Percentiles rank a stretch among this genome's conserved stretches.
phyloP scores from a whole-genome alignment of 1,140 invertebrate genomes.

The Polyergus mexicanus region DNA sequence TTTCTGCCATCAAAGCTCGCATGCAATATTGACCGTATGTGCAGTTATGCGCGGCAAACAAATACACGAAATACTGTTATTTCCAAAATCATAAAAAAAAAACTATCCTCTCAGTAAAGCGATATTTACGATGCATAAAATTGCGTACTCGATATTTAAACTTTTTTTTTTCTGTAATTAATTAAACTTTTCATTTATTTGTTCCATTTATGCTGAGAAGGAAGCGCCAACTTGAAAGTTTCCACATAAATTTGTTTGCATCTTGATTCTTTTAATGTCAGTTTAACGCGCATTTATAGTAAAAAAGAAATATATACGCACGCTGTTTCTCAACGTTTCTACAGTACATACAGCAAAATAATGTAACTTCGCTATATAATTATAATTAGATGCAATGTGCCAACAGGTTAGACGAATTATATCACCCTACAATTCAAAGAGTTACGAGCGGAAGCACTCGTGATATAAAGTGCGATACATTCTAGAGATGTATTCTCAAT shows the following conservation, averaged over 20 bases:
- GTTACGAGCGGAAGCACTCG: not conserved
- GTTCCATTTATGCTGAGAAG: not conserved
- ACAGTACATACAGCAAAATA: conserved; percentile 26
- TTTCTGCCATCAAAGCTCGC: conserved; percentile 48
- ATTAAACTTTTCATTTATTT: not conserved
- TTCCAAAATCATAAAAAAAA: not conserved
- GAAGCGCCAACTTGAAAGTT: not conserved
- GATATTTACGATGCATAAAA: not conserved
- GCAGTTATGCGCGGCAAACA: not conserved
- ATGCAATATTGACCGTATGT: conserved; percentile 49
- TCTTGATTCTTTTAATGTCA: conserved; percentile 1
- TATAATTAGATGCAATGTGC: conserved; percentile 49
- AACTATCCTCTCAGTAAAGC: not conserved
- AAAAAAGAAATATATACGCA: not conserved
- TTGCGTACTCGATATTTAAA: conserved; percentile 3
- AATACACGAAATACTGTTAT: conserved; percentile 7
- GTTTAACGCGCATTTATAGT: conserved; percentile 19
- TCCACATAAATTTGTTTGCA: conserved; percentile 9
- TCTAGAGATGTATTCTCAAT: conserved; percentile 55
- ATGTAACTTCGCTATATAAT: conserved; percentile 32
- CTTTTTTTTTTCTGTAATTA: not conserved
- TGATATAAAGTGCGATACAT: conserved; percentile 54
- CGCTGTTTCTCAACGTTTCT: conserved; percentile 19
- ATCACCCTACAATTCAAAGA: conserved; percentile 39
- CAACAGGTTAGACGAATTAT: conserved; percentile 30